Percentiles rank a stretch among this genome's conserved stretches.
Conservation (phyloP, 1,140 invertebrate species). For the Hestina assimilis region DNA sequence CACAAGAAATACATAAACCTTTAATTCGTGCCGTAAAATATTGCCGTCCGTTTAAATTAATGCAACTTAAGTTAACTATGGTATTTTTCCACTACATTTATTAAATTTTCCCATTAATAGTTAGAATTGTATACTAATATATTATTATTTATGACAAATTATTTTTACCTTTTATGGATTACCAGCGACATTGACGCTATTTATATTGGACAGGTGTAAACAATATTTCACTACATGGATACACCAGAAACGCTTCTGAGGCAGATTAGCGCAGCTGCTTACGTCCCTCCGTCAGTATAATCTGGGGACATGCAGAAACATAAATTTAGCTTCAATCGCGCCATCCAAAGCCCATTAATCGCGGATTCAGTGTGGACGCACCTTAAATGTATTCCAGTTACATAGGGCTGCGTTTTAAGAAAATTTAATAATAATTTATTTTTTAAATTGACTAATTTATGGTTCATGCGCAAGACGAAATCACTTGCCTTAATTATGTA, state of each 20-base stretch:
- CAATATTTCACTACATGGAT: constrained; percentile 27
- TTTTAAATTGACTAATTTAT: neutral
- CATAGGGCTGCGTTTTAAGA: constrained; percentile 36
- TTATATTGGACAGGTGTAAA: constrained; percentile 26
- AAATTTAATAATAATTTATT: constrained; percentile 2
- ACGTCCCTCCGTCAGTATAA: constrained; percentile 50
- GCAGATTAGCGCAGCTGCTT: constrained; percentile 59
- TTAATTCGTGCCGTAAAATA: constrained; percentile 50
- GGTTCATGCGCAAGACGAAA: neutral
- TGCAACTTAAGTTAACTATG: neutral
- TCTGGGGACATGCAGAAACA: constrained; percentile 64
- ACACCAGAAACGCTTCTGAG: constrained; percentile 26
- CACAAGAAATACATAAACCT: constrained; percentile 65
- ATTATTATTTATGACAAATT: too few species aligned
- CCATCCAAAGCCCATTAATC: constrained; percentile 66
- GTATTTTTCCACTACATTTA: neutral
- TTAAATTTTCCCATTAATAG: too few species aligned
- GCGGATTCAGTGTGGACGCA: constrained; percentile 67
- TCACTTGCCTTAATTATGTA: neutral
- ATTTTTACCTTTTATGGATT: neutral
- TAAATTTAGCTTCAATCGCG: constrained; percentile 74
- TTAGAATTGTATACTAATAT: too few species aligned
- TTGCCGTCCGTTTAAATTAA: constrained; percentile 18
- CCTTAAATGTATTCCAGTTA: constrained; percentile 61
- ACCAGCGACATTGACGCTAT: neutral